Evolutionary conservation across 2,797 vertebrate genomes (phyloP).

Genomic region (Chaetophractus vellerosus): DNA sequence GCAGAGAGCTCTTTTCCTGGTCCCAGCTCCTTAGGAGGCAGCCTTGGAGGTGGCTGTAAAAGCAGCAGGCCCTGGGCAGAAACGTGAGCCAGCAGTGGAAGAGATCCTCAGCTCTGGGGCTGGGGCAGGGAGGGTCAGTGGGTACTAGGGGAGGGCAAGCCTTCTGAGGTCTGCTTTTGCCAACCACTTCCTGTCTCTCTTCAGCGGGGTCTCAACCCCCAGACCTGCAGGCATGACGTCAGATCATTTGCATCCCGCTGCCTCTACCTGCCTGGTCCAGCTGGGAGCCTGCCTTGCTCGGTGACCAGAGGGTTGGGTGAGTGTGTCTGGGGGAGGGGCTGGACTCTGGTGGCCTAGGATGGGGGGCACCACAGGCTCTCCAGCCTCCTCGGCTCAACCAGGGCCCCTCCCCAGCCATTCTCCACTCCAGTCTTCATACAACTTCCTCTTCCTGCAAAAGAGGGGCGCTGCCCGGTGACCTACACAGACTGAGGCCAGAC

Average conservation of each 20-base stretch:
- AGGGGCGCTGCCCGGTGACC: conserved; percentile 82
- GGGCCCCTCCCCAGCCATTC: conserved; percentile 83
- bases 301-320: conserved; percentile 85
- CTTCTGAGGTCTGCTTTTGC: conserved; percentile 79
- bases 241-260: conserved; percentile 84
- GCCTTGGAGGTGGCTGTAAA: conserved; percentile 44
- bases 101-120: conserved; percentile 30
- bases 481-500: conserved; percentile 73
- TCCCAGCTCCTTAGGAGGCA: conserved; percentile 2
- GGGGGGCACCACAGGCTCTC: conserved; percentile 59
- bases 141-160: conserved; percentile 66
- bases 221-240: conserved; percentile 86
- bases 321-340: conserved; percentile 71
- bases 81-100: background rate
- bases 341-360: conserved; percentile 72
- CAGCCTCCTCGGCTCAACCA: conserved; percentile 73
- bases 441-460: conserved; percentile 86
- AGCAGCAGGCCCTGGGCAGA: conserved; percentile 15
- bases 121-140: conserved; percentile 71
- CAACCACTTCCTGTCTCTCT: conserved; percentile 86
- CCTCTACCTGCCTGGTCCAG: conserved; percentile 83
- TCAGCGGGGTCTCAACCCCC: conserved; percentile 84
- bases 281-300: conserved; percentile 78
- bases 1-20: background rate
- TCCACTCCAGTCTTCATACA: conserved; percentile 81